These are phyloP conservation scores for Drosophila ambigua DNA, from an alignment of 1,140 invertebrate genomes.

Conservation along the genomic window DNA sequence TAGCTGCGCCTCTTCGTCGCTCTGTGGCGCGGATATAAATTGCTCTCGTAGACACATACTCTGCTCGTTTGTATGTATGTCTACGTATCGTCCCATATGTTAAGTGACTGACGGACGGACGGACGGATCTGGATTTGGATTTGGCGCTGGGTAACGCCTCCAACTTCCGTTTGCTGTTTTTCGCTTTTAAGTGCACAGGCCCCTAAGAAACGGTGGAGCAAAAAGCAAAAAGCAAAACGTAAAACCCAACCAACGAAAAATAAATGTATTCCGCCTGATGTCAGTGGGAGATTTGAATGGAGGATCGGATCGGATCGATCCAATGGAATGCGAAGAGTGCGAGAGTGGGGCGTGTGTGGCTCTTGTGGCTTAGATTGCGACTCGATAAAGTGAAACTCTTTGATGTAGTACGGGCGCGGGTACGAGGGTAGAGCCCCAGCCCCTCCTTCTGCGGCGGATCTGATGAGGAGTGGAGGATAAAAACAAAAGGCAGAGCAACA, in stretches of 20 bases:
- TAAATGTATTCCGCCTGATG: conserved; percentile 47
- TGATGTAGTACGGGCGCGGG: conserved; percentile 24
- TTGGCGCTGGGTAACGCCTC: conserved; percentile 76
- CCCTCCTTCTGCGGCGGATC: conserved; percentile 23
- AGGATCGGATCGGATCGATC: conserved; percentile 31
- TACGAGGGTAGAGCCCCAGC: conserved; percentile 19
- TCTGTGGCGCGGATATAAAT: conserved; percentile 18
- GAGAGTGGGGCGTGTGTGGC: conserved; percentile 50
- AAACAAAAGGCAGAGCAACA: conserved; percentile 8
- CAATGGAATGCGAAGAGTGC: conserved; percentile 11
- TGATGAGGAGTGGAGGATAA: conserved; percentile 49
- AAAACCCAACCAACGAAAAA: conserved; percentile 1
- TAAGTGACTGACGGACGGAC: conserved; percentile 55
- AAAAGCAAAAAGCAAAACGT: conserved; percentile 23
- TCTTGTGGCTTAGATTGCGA: conserved; percentile 51
- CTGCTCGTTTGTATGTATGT: background rate
- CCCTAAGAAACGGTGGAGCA: conserved; percentile 4
- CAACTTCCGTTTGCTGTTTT: conserved; percentile 77
- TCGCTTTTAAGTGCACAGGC: conserved; percentile 47
- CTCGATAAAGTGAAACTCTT: conserved; percentile 57
- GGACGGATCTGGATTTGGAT: conserved; percentile 54
- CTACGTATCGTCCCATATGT: conserved; percentile 51
- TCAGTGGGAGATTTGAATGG: conserved; percentile 28
- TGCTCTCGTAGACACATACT: conserved; percentile 22
- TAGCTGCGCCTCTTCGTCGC: no score